phyloP scores from a whole-genome alignment of 2,888 invertebrate species.

The Lasioglossum oenotherae region DNA sequence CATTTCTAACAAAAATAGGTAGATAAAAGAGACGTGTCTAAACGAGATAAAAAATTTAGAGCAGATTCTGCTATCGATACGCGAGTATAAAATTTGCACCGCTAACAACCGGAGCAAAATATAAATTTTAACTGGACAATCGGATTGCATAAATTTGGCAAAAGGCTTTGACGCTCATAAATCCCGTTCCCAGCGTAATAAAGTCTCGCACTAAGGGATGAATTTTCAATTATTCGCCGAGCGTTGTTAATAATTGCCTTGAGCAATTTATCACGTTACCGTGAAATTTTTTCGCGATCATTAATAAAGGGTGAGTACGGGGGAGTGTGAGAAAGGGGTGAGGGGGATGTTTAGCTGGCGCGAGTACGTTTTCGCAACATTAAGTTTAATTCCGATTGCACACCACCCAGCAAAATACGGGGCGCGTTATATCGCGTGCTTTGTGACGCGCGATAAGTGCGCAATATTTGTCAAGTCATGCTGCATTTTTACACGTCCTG shows the following conservation, averaged over 20 bases:
- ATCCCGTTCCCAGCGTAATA: not conserved
- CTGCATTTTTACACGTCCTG: constrained; percentile 39
- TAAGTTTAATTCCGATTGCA: constrained; percentile 22
- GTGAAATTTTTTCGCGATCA: not conserved
- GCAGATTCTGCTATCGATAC: not conserved
- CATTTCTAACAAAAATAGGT: too few species aligned
- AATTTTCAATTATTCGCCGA: not conserved
- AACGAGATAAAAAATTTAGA: not conserved
- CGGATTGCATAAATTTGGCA: not conserved
- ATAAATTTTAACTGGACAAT: not conserved
- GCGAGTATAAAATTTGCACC: not conserved
- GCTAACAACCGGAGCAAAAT: not conserved
- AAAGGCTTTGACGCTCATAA: not conserved
- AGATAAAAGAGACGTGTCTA: too few species aligned
- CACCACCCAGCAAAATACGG: not conserved
- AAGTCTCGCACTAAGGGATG: not conserved
- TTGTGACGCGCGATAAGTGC: constrained; percentile 38
- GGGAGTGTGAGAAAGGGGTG: not conserved
- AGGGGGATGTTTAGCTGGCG: not conserved
- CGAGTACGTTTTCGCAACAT: not conserved
- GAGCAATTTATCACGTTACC: not conserved
- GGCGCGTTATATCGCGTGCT: constrained; percentile 27
- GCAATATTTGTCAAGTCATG: constrained; percentile 52
- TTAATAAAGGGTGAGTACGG: not conserved
- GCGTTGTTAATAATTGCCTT: not conserved